Percentiles rank a stretch among this genome's conserved stretches.
Conservation (phyloP, 2,888 invertebrate species). For the Stomorhina lunata region DNA sequence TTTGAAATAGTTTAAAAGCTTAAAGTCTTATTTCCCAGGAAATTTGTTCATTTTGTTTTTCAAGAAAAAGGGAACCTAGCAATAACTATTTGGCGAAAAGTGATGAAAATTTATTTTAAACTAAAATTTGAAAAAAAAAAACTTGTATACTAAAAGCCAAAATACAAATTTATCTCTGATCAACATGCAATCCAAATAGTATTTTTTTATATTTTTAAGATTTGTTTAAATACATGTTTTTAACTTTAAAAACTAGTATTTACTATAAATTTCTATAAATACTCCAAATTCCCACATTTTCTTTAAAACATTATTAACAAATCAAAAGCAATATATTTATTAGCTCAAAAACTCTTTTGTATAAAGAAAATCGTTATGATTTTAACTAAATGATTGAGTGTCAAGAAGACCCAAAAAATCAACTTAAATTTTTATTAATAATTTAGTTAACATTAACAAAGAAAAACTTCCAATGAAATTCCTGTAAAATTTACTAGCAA, state of each 20-base stretch:
- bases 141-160: slow-evolving; percentile 19
- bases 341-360: background rate
- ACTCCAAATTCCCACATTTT: slow-evolving; percentile 64
- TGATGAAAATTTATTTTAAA: slow-evolving; percentile 18
- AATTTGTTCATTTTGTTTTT: background rate
- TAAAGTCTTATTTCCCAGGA: slow-evolving; percentile 18
- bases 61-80: background rate
- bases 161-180: slow-evolving; percentile 47
- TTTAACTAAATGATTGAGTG: slow-evolving; percentile 50
- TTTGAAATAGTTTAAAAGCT: too few relatives aligned
- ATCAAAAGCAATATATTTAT: slow-evolving; percentile 41
- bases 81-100: background rate
- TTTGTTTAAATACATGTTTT: background rate
- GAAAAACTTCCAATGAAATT: slow-evolving; percentile 22
- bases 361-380: slow-evolving; percentile 50
- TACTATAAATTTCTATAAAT: slow-evolving; percentile 35
- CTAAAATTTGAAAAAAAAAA: background rate
- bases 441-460: too few relatives aligned
- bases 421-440: background rate
- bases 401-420: background rate
- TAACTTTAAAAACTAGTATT: too few relatives aligned
- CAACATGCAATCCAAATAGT: slow-evolving; percentile 55
- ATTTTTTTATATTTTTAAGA: slow-evolving; percentile 22
- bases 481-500: slow-evolving; percentile 19
- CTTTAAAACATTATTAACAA: background rate